phyloP scores from a whole-genome alignment of 2,888 invertebrate species.

The Mongoloraphidia duomilia region DNA sequence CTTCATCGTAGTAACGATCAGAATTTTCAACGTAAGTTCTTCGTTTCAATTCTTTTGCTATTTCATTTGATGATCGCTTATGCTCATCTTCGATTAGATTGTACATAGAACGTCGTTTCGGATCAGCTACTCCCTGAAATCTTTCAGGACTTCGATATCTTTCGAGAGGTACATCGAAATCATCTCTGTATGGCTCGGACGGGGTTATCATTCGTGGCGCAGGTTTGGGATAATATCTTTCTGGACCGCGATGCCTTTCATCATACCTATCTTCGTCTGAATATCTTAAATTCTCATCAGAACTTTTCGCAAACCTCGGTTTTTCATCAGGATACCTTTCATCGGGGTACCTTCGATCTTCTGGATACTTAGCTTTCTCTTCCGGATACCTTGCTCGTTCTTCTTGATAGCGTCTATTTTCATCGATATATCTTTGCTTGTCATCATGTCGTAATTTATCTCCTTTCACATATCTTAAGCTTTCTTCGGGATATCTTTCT shows the following conservation, averaged over 20 bases:
- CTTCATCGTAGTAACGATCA: constrained; percentile 13
- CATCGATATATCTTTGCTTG: constrained; percentile 18
- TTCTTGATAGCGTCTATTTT: constrained; percentile 6
- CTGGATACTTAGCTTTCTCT: too few species aligned
- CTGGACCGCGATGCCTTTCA: background rate
- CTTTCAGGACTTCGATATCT: constrained; percentile 13
- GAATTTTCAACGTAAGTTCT: constrained; percentile 29
- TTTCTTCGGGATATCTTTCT: background rate
- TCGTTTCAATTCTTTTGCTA: constrained; percentile 33
- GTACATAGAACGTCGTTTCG: constrained; percentile 29
- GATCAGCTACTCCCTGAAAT: constrained; percentile 23
- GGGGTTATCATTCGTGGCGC: constrained; percentile 19
- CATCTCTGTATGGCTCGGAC: constrained; percentile 5
- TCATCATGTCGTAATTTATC: constrained; percentile 2
- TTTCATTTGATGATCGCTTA: constrained; percentile 30
- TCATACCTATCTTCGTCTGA: constrained; percentile 14
- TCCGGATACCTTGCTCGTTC: too few species aligned
- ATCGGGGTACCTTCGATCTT: too few species aligned
- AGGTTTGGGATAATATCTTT: constrained; percentile 20
- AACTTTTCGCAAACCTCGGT: too few species aligned
- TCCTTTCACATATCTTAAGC: background rate
- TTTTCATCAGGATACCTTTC: too few species aligned
- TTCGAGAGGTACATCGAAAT: constrained; percentile 13
- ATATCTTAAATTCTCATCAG: constrained; percentile 8
- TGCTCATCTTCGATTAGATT: constrained; percentile 32